These are phyloP conservation scores for Halocynthia roretzi DNA, from an alignment of 23 tunicate genomes.

Conservation along the genomic window DNA sequence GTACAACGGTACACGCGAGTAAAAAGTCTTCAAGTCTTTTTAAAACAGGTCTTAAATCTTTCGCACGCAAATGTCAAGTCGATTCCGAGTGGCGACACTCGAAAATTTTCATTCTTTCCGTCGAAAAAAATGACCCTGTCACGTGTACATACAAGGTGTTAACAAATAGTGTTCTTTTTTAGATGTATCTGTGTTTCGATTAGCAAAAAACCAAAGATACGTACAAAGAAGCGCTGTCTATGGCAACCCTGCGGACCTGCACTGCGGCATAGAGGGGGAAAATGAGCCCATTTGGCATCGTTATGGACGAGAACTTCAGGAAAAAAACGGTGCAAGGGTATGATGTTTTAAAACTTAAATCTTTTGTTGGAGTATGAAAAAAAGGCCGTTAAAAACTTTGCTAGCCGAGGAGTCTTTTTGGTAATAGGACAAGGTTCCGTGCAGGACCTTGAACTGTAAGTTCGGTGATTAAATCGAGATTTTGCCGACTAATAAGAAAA, in stretches of 20 bases:
- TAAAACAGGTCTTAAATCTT: neutral
- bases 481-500: too few species aligned
- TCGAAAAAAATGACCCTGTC: too few species aligned
- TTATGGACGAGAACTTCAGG: conserved; percentile 10
- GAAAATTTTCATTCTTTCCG: too few species aligned
- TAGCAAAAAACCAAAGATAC: conserved; percentile 18
- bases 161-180: conserved; percentile 4
- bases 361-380: too few species aligned
- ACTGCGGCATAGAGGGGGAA: conserved; percentile 73
- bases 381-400: too few species aligned
- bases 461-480: too few species aligned
- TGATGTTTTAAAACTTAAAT: too few species aligned
- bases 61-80: too few species aligned
- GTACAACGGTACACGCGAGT: too few species aligned
- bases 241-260: conserved; percentile 24
- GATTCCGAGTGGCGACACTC: too few species aligned
- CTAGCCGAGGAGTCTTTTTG: too few species aligned
- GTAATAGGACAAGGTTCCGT: too few species aligned
- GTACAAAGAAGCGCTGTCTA: conserved; percentile 19
- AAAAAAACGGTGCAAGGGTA: conserved; percentile 7
- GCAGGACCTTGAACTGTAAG: conserved; percentile 3
- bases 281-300: conserved; percentile 58
- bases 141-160: neutral
- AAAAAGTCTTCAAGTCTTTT: neutral
- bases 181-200: conserved; percentile 56